Conservation (phyloP, 2,113 vertebrate species). For the Halichoeres trimaculatus region DNA sequence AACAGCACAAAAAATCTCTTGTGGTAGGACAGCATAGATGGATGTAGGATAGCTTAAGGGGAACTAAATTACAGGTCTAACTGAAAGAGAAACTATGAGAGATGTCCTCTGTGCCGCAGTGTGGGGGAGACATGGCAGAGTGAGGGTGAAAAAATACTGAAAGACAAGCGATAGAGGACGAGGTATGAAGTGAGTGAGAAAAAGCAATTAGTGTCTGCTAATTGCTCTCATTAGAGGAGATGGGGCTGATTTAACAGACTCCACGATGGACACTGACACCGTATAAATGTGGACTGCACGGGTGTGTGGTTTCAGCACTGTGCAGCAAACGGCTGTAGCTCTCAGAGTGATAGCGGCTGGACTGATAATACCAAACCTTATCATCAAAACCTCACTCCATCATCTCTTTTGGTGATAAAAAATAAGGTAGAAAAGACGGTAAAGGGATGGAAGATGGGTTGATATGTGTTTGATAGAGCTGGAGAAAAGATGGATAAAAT, state of each 20-base stretch:
- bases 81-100: conserved; percentile 39
- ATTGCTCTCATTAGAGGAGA: conserved; percentile 75
- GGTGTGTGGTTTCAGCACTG: conserved; percentile 32
- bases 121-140: conserved; percentile 2
- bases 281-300: conserved; percentile 36
- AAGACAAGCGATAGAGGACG: neutral
- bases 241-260: conserved; percentile 36
- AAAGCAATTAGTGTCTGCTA: conserved; percentile 73
- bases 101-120: conserved; percentile 11
- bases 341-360: conserved; percentile 54
- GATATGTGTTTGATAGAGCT: conserved; percentile 7
- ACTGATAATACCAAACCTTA: conserved; percentile 59
- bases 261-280: conserved; percentile 29
- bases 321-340: conserved; percentile 40
- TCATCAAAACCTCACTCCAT: conserved; percentile 53
- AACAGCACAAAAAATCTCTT: conserved; percentile 10
- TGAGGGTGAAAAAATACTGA: conserved; percentile 35
- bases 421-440: conserved; percentile 37
- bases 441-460: conserved; percentile 37
- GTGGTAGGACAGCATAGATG: neutral
- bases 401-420: conserved; percentile 41
- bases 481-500: conserved; percentile 25
- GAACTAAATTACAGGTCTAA: conserved; percentile 27
- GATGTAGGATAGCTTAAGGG: conserved; percentile 20
- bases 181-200: conserved; percentile 50